Evolutionary conservation across 2,888 invertebrate genomes (phyloP), one percentile per base, ranked within the genome.

Genomic region (Diarsia brunnea): DNA sequence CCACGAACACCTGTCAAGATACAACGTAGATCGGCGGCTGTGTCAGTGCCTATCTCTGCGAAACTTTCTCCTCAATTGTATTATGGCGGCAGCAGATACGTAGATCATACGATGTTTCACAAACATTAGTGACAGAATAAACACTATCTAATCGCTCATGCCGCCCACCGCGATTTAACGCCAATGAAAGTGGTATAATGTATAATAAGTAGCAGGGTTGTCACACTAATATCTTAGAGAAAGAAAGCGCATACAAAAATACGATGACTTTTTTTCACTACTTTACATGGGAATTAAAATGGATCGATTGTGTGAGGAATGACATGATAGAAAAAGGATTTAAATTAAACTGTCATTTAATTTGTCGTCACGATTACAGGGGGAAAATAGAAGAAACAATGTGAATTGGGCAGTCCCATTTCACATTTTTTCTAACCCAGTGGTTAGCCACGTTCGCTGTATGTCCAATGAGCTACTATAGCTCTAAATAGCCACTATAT

Each of bases 121-220:
- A 65, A 79, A 69, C 80, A 72, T 31, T 11, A 43, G 38, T 8
- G 16, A 64, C 16, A 55, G 38, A 43, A 47, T 61, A 53, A 38
- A 47, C 31, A 27, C 55, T 74, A 65, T 75, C 76, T 77, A 82
- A 82, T 84, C 82, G 70, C 67, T 73, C 61, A 64, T 79, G 51
- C 60, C 66, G 72, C 69, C 71, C 49, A 66, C 75, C 31, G 68
- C 77, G 69, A 80, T 66, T 69, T 74, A 73, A 63, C 65, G 70
- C 43, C 72, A 75, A 75, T 73, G 79, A 85, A 84, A 85, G 75
- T 79, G 75, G 55, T 69, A 21, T 58, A 68, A 31, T 66, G 45
- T 63, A 67, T 63, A 45, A 55, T 72, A 38, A 61, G 38, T 58
- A 45, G 2, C 43, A 84, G 82, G 82, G 82, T 60, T 82, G 71